Percentiles rank a stretch among this genome's conserved stretches.
Evolutionary conservation across 2,797 vertebrate species (phyloP).

Genomic region (Yasuhikotakia modesta): DNA sequence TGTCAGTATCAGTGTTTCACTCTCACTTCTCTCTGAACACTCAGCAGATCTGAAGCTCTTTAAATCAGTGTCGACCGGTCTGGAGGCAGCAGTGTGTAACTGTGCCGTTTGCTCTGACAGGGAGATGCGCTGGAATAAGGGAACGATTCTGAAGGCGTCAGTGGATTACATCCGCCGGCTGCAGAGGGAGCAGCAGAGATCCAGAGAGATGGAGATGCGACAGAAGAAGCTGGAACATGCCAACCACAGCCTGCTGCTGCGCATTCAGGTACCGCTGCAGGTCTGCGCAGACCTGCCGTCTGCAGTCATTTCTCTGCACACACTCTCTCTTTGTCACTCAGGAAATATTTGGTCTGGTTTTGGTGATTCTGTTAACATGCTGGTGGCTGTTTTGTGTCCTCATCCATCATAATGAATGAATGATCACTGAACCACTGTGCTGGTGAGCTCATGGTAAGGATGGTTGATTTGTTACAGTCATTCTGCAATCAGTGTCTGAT

Average conservation of each 20-base stretch:
- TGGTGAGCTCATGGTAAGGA: no score
- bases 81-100: no score
- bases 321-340: not conserved
- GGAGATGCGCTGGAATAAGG: constrained; percentile 91
- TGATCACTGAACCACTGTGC: no score
- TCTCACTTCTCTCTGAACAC: constrained; percentile 17
- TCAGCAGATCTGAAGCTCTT: not conserved
- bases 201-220: constrained; percentile 81
- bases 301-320: not conserved
- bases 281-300: not conserved
- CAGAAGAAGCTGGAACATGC: constrained; percentile 84
- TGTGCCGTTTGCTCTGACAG: constrained; percentile 67
- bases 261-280: constrained; percentile 79
- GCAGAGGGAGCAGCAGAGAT: constrained; percentile 86
- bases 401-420: no score
- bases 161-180: constrained; percentile 91
- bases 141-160: constrained; percentile 89
- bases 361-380: no score
- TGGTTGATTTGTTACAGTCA: not conserved
- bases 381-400: no score
- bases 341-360: not conserved
- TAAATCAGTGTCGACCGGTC: no score
- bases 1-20: constrained; percentile 75
- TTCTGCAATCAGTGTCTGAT: not conserved
- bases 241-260: constrained; percentile 81